phyloP scores from a whole-genome alignment of 2,113 vertebrate species.

The Scopus umbretta region DNA sequence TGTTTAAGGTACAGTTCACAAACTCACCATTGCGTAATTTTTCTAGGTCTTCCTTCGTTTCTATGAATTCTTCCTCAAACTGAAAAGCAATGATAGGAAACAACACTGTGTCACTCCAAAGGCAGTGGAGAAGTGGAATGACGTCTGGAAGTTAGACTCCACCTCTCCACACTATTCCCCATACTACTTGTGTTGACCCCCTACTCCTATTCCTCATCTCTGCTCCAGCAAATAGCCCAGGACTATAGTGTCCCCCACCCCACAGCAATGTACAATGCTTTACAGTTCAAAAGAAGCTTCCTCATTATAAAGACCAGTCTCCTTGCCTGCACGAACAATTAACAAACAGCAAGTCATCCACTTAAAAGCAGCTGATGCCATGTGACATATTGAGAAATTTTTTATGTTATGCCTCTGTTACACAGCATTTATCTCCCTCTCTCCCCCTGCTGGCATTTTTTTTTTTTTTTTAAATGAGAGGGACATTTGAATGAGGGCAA shows the following conservation, averaged over 20 bases:
- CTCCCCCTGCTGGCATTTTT: neutral
- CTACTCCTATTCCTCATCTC: neutral
- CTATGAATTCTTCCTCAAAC: constrained; percentile 87
- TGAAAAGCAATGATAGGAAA: constrained; percentile 54
- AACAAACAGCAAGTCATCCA: neutral
- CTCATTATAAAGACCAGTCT: neutral
- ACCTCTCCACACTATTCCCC: neutral
- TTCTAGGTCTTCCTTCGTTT: constrained; percentile 76
- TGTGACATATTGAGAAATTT: neutral
- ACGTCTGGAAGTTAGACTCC: neutral
- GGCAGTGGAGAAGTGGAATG: neutral
- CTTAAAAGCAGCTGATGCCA: neutral
- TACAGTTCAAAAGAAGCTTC: neutral
- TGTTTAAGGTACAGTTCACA: neutral
- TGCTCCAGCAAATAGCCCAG: neutral
- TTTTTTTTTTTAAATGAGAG: neutral
- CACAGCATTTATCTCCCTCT: neutral
- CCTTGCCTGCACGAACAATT: neutral
- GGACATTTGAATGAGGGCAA: neutral
- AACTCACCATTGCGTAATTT: constrained; percentile 79
- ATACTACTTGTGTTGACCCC: neutral
- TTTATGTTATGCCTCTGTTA: neutral
- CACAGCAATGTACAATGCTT: neutral
- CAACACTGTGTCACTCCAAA: neutral
- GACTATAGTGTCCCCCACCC: neutral